phyloP scores from a whole-genome alignment of 2,888 invertebrate species.

The Acleris cristana region DNA sequence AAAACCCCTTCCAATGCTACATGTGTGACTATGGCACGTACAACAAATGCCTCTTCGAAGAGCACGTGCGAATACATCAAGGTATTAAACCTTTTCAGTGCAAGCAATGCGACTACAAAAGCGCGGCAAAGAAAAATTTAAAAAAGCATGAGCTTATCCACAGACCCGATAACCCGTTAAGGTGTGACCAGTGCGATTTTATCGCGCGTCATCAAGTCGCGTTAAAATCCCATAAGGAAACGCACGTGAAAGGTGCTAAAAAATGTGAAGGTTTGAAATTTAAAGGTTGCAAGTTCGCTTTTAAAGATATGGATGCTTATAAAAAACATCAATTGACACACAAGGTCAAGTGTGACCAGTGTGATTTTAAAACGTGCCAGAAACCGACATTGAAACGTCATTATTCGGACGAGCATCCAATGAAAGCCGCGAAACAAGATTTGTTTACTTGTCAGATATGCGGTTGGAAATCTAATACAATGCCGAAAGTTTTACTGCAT shows the following conservation, averaged over 20 bases:
- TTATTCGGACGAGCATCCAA: slow-evolving; percentile 36
- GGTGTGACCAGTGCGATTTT: slow-evolving; percentile 57
- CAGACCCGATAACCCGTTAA: slow-evolving; percentile 60
- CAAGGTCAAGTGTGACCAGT: slow-evolving; percentile 42
- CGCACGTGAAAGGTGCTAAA: slow-evolving; percentile 37
- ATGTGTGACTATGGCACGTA: slow-evolving; percentile 73
- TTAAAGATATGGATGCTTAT: slow-evolving; percentile 35
- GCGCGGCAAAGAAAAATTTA: slow-evolving; percentile 69
- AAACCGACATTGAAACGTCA: slow-evolving; percentile 42
- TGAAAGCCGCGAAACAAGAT: slow-evolving; percentile 27
- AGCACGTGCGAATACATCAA: slow-evolving; percentile 67
- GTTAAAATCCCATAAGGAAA: slow-evolving; percentile 49
- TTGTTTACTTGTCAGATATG: slow-evolving; percentile 58
- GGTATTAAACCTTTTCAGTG: slow-evolving; percentile 75
- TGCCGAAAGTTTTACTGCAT: slow-evolving; percentile 61
- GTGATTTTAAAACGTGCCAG: slow-evolving; percentile 43
- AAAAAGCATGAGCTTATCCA: slow-evolving; percentile 69
- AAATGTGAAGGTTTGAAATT: slow-evolving; percentile 11
- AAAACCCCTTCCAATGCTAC: slow-evolving; percentile 68
- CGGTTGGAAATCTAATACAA: slow-evolving; percentile 53
- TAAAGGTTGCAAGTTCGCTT: slow-evolving; percentile 29
- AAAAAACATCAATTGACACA: slow-evolving; percentile 34
- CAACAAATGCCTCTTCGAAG: slow-evolving; percentile 65
- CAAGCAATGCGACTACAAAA: slow-evolving; percentile 60
- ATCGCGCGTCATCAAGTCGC: slow-evolving; percentile 56